Percentiles rank a stretch among this genome's conserved stretches.
Evolutionary conservation across 2,113 vertebrate species (phyloP).

Genomic region (Bettongia penicillata): DNA sequence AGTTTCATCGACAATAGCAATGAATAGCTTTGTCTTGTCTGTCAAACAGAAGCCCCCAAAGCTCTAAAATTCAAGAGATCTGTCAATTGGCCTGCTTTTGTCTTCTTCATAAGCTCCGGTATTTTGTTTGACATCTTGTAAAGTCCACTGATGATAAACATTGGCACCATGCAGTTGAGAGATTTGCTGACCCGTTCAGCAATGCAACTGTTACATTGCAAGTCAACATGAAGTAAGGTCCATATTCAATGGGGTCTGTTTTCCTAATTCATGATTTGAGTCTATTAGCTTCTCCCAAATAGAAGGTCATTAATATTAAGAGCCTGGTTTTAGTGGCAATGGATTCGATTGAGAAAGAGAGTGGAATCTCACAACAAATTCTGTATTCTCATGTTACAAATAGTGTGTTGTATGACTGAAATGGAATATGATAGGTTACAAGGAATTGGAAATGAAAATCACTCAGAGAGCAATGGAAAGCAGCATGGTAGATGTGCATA

Average conservation of each 20-base stretch:
- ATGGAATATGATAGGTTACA: neutral
- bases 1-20: constrained; percentile 59
- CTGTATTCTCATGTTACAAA: neutral
- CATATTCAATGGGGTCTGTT: neutral
- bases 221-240: neutral
- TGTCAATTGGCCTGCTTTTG: constrained; percentile 46
- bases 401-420: neutral
- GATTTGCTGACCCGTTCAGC: neutral
- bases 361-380: neutral
- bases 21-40: constrained; percentile 52
- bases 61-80: constrained; percentile 58
- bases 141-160: neutral
- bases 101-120: neutral
- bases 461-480: neutral
- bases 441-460: neutral
- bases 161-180: neutral
- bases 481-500: neutral
- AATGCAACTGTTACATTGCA: neutral
- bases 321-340: constrained; percentile 20
- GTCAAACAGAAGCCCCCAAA: constrained; percentile 57
- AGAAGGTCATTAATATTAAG: constrained; percentile 12
- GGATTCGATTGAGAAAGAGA: constrained; percentile 27
- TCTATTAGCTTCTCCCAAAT: constrained; percentile 16
- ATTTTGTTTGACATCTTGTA: constrained; percentile 15
- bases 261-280: constrained; percentile 17